These are phyloP conservation scores for Andrena trimmerana DNA, from an alignment of 2,888 invertebrate species.

Conservation along the genomic window DNA sequence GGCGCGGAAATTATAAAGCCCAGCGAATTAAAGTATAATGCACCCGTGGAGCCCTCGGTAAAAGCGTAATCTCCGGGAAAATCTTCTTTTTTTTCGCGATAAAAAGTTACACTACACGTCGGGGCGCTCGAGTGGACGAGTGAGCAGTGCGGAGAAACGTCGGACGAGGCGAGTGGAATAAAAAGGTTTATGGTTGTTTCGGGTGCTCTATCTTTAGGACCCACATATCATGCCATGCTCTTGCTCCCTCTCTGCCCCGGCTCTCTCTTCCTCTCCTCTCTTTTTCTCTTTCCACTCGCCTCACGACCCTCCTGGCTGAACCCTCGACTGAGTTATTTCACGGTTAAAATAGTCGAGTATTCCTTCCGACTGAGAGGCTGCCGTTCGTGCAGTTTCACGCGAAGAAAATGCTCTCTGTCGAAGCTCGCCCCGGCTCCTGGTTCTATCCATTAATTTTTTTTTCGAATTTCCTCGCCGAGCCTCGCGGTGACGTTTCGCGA, in stretches of 20 bases:
- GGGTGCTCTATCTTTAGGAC: slow-evolving; percentile 82
- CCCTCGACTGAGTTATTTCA: slow-evolving; percentile 82
- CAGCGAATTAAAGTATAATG: slow-evolving; percentile 43
- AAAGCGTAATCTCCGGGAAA: slow-evolving; percentile 44
- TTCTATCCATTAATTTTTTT: not conserved
- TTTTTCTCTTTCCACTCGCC: slow-evolving; percentile 57
- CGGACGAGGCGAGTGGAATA: slow-evolving; percentile 64
- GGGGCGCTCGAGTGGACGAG: slow-evolving; percentile 26
- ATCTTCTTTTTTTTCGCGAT: slow-evolving; percentile 29
- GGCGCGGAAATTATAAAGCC: slow-evolving; percentile 27
- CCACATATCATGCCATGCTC: slow-evolving; percentile 79
- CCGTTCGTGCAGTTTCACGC: slow-evolving; percentile 64
- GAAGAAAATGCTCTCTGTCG: slow-evolving; percentile 54
- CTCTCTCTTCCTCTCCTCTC: slow-evolving; percentile 23
- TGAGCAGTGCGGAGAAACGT: slow-evolving; percentile 43
- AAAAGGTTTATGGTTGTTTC: slow-evolving; percentile 80
- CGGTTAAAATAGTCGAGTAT: slow-evolving; percentile 83
- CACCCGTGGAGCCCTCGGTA: not conserved
- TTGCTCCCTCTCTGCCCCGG: slow-evolving; percentile 38
- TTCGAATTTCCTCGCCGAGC: slow-evolving; percentile 1
- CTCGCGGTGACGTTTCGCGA: not conserved
- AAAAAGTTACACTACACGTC: slow-evolving; percentile 31
- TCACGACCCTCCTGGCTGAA: slow-evolving; percentile 69
- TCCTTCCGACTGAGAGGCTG: slow-evolving; percentile 69
- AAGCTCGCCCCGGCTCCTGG: slow-evolving; percentile 19